These are phyloP conservation scores for Leptopilina syphax DNA, from an alignment of 2,888 invertebrate genomes.

Conservation along the genomic window DNA sequence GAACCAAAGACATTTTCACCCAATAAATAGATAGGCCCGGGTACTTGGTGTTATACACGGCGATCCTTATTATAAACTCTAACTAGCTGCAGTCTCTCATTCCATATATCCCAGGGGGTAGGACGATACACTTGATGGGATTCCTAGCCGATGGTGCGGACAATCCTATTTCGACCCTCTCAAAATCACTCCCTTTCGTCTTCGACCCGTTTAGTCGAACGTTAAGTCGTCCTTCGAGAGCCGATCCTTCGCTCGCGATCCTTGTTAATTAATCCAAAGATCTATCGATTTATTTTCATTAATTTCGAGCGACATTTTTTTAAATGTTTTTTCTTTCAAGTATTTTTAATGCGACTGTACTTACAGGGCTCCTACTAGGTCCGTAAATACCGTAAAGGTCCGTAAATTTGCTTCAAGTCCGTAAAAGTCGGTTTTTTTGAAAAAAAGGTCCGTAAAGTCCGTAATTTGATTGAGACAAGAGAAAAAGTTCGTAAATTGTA, in stretches of 20 bases:
- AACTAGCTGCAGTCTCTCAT: constrained; percentile 60
- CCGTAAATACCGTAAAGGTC: too few species aligned
- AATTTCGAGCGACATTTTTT: too few species aligned
- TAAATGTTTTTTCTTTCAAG: too few species aligned
- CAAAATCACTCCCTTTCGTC: constrained; percentile 68
- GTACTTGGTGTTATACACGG: constrained; percentile 72
- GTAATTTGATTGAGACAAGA: too few species aligned
- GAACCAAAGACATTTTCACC: constrained; percentile 76
- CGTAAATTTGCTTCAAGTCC: too few species aligned
- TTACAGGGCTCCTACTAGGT: too few species aligned
- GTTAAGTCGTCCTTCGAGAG: constrained; percentile 64
- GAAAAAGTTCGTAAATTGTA: too few species aligned
- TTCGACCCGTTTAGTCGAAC: constrained; percentile 64
- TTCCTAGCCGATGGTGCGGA: constrained; percentile 77
- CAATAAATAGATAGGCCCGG: constrained; percentile 76
- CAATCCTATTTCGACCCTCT: constrained; percentile 75
- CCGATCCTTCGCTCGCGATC: constrained; percentile 49
- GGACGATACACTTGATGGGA: constrained; percentile 76
- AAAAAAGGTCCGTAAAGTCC: too few species aligned
- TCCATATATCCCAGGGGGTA: constrained; percentile 66
- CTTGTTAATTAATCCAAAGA: constrained; percentile 26
- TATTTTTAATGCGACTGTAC: too few species aligned
- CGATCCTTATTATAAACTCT: constrained; percentile 77
- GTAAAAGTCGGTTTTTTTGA: too few species aligned
- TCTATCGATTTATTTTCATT: not conserved